Base-by-base conservation (phyloP, 2,113 vertebrate genomes). In the Pampusana beccarii region DNA sequence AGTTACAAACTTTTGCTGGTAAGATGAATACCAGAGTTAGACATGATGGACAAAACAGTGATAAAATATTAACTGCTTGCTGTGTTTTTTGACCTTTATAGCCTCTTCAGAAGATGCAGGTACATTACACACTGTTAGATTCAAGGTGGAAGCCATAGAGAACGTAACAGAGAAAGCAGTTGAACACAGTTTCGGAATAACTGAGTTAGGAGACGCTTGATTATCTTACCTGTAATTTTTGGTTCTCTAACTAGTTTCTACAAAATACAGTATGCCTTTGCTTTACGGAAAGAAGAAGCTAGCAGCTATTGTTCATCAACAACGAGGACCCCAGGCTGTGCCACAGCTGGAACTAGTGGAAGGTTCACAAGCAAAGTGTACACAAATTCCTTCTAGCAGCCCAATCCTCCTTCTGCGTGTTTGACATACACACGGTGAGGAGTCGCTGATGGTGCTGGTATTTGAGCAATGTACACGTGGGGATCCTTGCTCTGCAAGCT, bases 11-110 rank as follows among this genome's bases (percentile, higher is more conserved):
- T 88, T 91, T 92, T 95, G 86, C 94, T 97, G 96, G 96, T 96
- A 97, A 96, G 93, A 97, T 93, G 83, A 93, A 96, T 93, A 97
- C 97, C 95, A 97, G 92, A 92, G 88, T 96, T 93, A 84, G 95
- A 96, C 71, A 72, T 15, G 34, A 62, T 77, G 65, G 71, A 90
- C 61, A 93, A 94, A 91, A 91, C 93, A 94, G 80, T 93, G 95
- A 96, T 42, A 94, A 95, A 86, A 90, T 94, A 85, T 86, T 90
- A 95, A 93, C 70, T 87, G 91, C 86, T 94, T 91, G 97, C 92
- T 94, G 94, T 96, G 97, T 80, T 88, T 97, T 97, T 87, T 87
- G 72, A 95, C 93, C 91, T 92, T 92, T 89, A 84, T 40, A 97
- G 66, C 82, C 93, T 96, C 91, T 95, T 90, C 67, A 94, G 42